phyloP scores from a whole-genome alignment of 2,797 vertebrate genomes.

The Delichon dasypus region DNA sequence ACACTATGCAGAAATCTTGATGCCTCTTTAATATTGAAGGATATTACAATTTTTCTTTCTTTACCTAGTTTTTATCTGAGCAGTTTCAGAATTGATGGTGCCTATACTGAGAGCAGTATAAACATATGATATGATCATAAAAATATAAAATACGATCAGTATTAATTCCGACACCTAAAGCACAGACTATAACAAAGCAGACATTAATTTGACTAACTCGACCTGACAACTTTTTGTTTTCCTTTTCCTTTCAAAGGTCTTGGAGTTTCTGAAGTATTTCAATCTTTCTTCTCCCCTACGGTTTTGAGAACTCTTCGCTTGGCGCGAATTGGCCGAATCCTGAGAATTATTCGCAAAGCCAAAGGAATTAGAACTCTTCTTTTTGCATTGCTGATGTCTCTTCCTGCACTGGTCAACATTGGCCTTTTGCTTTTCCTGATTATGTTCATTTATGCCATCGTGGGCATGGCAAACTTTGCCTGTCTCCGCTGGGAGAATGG shows the following conservation, averaged over 20 bases:
- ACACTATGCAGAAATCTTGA: neutral
- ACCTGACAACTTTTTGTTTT: neutral
- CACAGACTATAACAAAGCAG: neutral
- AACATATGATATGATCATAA: too few relatives aligned
- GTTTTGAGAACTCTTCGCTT: slow-evolving; percentile 74
- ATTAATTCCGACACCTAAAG: neutral
- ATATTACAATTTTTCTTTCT: neutral
- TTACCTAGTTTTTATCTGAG: neutral
- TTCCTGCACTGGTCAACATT: slow-evolving; percentile 77
- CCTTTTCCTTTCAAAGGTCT: slow-evolving; percentile 18
- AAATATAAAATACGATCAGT: neutral
- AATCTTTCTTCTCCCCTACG: slow-evolving; percentile 30
- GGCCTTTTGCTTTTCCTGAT: slow-evolving; percentile 78
- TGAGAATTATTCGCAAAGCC: slow-evolving; percentile 70
- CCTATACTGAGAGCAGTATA: neutral
- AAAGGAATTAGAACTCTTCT: slow-evolving; percentile 76
- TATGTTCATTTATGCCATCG: slow-evolving; percentile 80
- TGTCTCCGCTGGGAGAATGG: neutral
- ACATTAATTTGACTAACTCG: neutral
- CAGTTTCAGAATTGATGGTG: neutral
- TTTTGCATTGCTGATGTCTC: slow-evolving; percentile 79
- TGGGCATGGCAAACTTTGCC: slow-evolving; percentile 76
- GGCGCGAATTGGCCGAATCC: slow-evolving; percentile 71
- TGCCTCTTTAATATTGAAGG: neutral
- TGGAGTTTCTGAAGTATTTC: neutral